Evolutionary conservation across 2,113 vertebrate species (phyloP).

Genomic region (Indicator maculatus): DNA sequence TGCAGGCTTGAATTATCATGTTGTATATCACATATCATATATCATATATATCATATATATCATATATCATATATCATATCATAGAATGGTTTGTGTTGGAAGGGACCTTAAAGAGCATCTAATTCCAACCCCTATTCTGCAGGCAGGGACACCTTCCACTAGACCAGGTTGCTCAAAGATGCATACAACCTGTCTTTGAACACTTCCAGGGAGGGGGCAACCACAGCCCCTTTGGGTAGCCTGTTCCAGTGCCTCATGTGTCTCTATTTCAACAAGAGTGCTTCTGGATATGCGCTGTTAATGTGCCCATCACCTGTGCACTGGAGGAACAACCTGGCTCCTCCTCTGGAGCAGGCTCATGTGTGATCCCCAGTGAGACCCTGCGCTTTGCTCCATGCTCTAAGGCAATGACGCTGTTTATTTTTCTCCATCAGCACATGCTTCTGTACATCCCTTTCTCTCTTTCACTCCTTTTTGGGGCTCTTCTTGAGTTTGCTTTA

Average conservation of each 20-base stretch:
- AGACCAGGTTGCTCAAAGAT: background rate
- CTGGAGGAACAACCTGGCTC: background rate
- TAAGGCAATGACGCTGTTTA: background rate
- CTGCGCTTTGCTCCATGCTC: background rate
- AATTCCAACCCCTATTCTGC: background rate
- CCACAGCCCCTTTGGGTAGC: background rate
- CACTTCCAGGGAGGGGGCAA: background rate
- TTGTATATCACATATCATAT: too few species aligned
- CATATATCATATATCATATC: background rate
- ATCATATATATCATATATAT: background rate
- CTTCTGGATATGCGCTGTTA: background rate
- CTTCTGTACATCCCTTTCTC: accelerated
- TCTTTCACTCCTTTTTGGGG: background rate
- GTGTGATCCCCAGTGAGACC: background rate
- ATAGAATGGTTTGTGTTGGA: background rate
- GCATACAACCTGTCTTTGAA: background rate
- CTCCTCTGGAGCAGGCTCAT: accelerated
- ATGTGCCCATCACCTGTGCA: background rate
- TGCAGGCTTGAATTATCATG: background rate
- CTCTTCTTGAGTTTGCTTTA: background rate
- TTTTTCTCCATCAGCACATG: background rate
- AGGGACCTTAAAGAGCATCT: background rate
- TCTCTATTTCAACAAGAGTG: background rate
- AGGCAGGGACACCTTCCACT: background rate
- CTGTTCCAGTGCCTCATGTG: background rate